A percentile compares a stretch with the other conserved stretches of the same genome.
Conservation (phyloP, 92 coral and sea anemone genomes). For the Nematostella vectensis region DNA sequence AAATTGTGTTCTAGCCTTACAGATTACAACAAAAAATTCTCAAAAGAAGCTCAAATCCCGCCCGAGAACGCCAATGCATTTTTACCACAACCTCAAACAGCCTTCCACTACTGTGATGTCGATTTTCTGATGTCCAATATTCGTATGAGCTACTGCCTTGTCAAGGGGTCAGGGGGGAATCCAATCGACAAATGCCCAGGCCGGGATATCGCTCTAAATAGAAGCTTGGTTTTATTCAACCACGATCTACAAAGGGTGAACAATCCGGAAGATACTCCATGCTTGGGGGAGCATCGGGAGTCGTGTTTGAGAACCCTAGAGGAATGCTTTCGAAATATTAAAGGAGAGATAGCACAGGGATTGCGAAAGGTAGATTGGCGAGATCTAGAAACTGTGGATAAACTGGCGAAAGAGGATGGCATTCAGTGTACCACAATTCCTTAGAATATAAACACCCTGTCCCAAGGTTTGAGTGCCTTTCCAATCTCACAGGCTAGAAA, state of each 20-base stretch:
- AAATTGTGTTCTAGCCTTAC: slow-evolving; percentile 7
- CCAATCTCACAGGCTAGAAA: too few relatives aligned
- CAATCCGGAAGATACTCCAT: background rate
- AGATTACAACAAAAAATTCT: slow-evolving; percentile 10
- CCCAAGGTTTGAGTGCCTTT: too few relatives aligned
- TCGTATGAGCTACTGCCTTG: background rate
- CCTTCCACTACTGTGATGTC: background rate
- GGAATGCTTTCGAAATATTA: background rate
- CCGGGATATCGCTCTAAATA: background rate
- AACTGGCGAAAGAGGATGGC: background rate
- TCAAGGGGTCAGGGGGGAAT: background rate
- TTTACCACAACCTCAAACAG: background rate
- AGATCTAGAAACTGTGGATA: background rate
- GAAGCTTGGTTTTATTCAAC: background rate
- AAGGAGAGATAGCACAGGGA: background rate
- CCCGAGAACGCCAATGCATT: background rate
- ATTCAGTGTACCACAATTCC: too few relatives aligned
- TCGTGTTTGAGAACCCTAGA: background rate
- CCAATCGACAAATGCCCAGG: background rate
- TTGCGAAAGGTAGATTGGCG: background rate
- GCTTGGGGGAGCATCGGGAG: background rate
- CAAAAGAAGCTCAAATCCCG: slow-evolving; percentile 3
- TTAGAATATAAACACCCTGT: too few relatives aligned
- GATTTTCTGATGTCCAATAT: background rate
- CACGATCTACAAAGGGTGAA: background rate